These are phyloP conservation scores for Uloborus diversus DNA, from an alignment of 1,140 invertebrate genomes.

Conservation along the genomic window DNA sequence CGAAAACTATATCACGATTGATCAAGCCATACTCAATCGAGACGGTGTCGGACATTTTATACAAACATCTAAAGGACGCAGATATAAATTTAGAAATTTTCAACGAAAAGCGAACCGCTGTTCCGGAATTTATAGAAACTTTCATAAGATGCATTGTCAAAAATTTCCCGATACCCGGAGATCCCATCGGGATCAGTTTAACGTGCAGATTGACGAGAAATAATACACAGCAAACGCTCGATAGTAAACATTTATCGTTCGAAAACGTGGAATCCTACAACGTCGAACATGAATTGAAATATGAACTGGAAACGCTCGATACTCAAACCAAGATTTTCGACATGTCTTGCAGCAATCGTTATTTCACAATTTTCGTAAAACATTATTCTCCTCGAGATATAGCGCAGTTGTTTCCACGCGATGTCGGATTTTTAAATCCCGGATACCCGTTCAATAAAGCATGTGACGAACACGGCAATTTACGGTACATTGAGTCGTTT, in stretches of 20 bases:
- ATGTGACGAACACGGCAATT: background rate
- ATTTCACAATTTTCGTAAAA: conserved; percentile 16
- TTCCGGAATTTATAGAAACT: background rate
- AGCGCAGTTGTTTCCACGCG: background rate
- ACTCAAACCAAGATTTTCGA: conserved; percentile 24
- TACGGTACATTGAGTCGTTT: background rate
- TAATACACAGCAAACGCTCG: background rate
- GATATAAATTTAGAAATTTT: background rate
- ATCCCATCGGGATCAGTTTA: background rate
- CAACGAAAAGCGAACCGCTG: background rate
- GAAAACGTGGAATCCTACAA: no score
- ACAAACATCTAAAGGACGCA: background rate
- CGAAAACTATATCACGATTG: no score
- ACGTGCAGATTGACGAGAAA: background rate
- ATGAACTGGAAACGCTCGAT: no score
- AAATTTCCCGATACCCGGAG: background rate
- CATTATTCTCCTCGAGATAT: background rate
- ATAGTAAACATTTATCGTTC: background rate
- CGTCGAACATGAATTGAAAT: no score
- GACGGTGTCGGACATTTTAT: background rate
- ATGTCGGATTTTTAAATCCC: conserved; percentile 1
- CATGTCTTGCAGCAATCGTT: no score
- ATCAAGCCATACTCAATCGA: background rate
- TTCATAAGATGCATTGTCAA: background rate
- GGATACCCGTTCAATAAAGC: background rate